phyloP scores from a whole-genome alignment of 2,113 vertebrate species.

The Dasypus novemcinctus region DNA sequence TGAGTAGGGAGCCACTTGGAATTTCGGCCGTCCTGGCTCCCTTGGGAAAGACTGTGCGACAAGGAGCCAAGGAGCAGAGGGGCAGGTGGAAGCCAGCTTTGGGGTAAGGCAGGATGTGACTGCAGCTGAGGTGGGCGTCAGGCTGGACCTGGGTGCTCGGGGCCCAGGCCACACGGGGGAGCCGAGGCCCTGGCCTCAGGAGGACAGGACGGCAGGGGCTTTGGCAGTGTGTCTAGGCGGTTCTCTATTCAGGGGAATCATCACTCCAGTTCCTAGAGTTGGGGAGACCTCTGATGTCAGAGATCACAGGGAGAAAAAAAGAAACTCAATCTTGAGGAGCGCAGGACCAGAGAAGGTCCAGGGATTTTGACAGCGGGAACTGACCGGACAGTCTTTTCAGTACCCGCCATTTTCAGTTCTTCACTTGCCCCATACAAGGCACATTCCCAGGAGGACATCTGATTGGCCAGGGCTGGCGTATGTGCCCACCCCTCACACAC shows the following conservation, averaged over 20 bases:
- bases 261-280: not conserved
- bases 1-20: not conserved
- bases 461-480: not conserved
- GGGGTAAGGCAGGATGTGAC: not conserved
- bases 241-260: not conserved
- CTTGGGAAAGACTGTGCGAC: not conserved
- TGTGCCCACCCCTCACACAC: not conserved
- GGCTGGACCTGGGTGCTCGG: not conserved
- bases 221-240: not conserved
- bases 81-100: not conserved
- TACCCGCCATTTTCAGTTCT: not conserved
- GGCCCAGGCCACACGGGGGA: not conserved
- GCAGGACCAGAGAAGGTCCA: too few relatives aligned
- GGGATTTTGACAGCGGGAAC: not conserved
- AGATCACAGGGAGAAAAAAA: not conserved
- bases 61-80: not conserved
- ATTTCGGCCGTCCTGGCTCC: not conserved
- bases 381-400: not conserved
- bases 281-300: not conserved
- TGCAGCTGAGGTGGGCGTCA: not conserved
- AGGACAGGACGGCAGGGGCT: not conserved
- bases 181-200: fast-evolving
- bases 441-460: not conserved
- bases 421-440: not conserved
- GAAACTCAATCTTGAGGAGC: not conserved